These are phyloP conservation scores for Opisthograptis luteolata DNA, from an alignment of 2,888 invertebrate genomes.

Conservation along the genomic window DNA sequence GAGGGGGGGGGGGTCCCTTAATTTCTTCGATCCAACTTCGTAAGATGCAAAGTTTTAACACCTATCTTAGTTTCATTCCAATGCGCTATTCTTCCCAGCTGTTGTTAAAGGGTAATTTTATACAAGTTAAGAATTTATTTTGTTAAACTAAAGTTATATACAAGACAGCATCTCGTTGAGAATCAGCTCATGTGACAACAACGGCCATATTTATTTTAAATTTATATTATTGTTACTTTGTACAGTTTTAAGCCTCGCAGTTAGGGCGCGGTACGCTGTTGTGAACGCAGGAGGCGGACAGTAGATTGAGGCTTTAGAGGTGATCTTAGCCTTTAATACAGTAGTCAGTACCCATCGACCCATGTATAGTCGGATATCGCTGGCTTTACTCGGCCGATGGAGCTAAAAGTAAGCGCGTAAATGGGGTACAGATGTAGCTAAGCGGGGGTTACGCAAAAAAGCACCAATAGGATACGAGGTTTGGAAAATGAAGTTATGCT, in stretches of 20 bases:
- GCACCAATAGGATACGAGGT: no score
- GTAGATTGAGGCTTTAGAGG: background rate
- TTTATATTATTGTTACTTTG: conserved; percentile 51
- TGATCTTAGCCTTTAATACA: no score
- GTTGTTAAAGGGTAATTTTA: conserved; percentile 40
- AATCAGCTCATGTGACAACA: conserved; percentile 22
- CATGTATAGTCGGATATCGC: no score
- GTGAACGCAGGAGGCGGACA: background rate
- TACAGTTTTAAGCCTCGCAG: conserved; percentile 66
- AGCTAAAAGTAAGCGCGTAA: no score
- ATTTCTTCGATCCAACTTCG: background rate
- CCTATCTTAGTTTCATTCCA: conserved; percentile 56
- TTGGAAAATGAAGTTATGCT: no score
- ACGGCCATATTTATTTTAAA: conserved; percentile 73
- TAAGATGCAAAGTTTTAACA: conserved; percentile 18
- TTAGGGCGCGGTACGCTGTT: conserved; percentile 56
- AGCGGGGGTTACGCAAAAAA: no score
- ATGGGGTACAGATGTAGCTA: no score
- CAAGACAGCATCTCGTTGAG: background rate
- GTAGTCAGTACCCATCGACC: no score
- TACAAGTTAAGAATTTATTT: conserved; percentile 45
- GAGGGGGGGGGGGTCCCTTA: no score
- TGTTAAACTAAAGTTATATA: conserved; percentile 33
- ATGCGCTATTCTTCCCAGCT: conserved; percentile 43
- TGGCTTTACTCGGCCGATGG: no score